These are phyloP conservation scores for Cyphomyrmex costatus DNA, from an alignment of 1,140 invertebrate species.

Conservation along the genomic window DNA sequence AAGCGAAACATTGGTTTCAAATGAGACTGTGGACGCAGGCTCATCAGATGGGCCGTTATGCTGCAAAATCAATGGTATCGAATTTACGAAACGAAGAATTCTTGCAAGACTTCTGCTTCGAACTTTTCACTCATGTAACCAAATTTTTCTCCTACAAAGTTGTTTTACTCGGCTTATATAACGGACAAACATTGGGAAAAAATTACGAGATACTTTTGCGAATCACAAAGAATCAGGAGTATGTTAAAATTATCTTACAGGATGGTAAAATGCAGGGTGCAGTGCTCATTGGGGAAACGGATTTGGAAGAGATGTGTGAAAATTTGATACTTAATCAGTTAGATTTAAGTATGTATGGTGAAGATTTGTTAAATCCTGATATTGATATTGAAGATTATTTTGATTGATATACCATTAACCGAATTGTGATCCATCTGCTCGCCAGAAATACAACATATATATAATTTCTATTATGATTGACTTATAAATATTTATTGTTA, in stretches of 20 bases:
- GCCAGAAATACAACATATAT: background rate
- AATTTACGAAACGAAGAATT: conserved; percentile 89
- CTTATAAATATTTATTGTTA: conserved; percentile 45
- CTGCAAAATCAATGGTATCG: conserved; percentile 95
- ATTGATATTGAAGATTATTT: conserved; percentile 99
- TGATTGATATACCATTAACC: conserved; percentile 90
- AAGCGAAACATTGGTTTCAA: conserved; percentile 96
- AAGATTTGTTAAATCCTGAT: conserved; percentile 97
- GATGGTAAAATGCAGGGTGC: conserved; percentile 96
- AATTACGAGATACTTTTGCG: conserved; percentile 96
- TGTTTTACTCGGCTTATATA: conserved; percentile 96
- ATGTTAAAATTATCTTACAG: conserved; percentile 96
- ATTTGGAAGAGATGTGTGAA: conserved; percentile 99
- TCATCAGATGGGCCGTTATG: conserved; percentile 98
- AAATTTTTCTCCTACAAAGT: conserved; percentile 98
- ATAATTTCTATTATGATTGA: background rate
- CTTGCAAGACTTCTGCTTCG: conserved; percentile 97
- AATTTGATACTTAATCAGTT: conserved; percentile 98
- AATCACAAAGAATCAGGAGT: conserved; percentile 94
- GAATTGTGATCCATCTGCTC: no score
- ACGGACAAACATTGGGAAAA: conserved; percentile 95
- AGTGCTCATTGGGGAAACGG: conserved; percentile 98
- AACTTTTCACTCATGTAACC: conserved; percentile 98
- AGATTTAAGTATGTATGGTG: conserved; percentile 95
- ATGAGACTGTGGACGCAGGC: conserved; percentile 99